Conservation (phyloP, 2,113 vertebrate genomes). For the Opisthocomus hoazin region DNA sequence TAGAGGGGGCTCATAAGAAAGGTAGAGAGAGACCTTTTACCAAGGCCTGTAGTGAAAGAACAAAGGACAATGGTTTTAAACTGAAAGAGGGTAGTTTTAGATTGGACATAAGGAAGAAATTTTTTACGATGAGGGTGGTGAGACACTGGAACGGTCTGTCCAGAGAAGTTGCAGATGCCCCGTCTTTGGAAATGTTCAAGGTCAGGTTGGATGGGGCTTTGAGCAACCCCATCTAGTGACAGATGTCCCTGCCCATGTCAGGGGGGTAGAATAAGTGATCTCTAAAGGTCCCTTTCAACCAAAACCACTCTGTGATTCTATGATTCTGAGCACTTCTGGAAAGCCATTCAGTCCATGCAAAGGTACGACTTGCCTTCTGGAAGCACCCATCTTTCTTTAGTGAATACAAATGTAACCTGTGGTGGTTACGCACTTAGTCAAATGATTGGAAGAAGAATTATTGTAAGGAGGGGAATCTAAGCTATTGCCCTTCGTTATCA, state of each 20-base stretch:
- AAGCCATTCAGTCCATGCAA: neutral
- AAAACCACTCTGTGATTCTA: neutral
- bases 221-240: neutral
- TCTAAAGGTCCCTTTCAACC: neutral
- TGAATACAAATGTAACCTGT: neutral
- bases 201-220: neutral
- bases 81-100: neutral
- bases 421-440: neutral
- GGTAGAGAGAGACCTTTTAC: neutral
- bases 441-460: neutral
- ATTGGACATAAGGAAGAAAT: neutral
- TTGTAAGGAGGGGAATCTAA: neutral
- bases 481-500: neutral
- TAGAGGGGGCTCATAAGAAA: neutral
- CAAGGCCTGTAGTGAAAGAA: neutral
- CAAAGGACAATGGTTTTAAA: neutral
- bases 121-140: neutral
- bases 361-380: neutral
- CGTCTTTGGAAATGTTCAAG: neutral
- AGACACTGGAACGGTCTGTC: neutral
- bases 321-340: neutral
- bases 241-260: neutral
- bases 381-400: neutral
- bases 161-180: neutral
- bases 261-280: fast-evolving